Evolutionary conservation across 1,140 invertebrate genomes (phyloP).

Genomic region (Habropoda laboriosa): DNA sequence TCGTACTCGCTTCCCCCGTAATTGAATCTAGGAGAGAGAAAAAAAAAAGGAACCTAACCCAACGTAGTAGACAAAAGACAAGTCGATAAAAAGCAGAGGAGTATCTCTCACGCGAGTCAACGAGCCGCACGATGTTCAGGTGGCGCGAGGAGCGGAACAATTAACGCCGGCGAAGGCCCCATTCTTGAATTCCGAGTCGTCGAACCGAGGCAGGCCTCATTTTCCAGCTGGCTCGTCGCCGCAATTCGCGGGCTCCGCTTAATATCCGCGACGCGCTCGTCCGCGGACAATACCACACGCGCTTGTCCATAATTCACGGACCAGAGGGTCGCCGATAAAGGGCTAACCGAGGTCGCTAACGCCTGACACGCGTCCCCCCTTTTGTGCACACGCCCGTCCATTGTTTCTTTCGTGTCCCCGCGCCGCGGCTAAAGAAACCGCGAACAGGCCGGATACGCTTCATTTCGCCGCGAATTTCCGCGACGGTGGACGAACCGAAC

Average conservation of each 20-base stretch:
- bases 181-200: slow-evolving; percentile 44
- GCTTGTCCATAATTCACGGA: slow-evolving; percentile 63
- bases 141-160: slow-evolving; percentile 12
- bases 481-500: neutral
- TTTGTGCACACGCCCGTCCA: slow-evolving; percentile 43
- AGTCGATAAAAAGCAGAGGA: neutral
- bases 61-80: too few relatives aligned
- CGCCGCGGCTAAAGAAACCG: slow-evolving; percentile 25
- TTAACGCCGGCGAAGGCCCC: neutral
- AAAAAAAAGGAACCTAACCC: neutral
- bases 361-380: slow-evolving; percentile 61
- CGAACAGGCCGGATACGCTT: slow-evolving; percentile 1
- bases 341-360: slow-evolving; percentile 59
- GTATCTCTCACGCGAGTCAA: slow-evolving; percentile 54
- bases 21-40: too few relatives aligned
- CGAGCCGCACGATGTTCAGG: slow-evolving; percentile 22
- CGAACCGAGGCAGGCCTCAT: slow-evolving; percentile 31
- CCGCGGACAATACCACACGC: slow-evolving; percentile 53
- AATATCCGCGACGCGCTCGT: slow-evolving; percentile 58
- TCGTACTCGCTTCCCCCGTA: too few relatives aligned
- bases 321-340: slow-evolving; percentile 58
- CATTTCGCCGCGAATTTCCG: slow-evolving; percentile 32
- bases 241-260: slow-evolving; percentile 48
- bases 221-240: slow-evolving; percentile 36
- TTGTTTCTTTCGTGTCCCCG: slow-evolving; percentile 58